phyloP scores from a whole-genome alignment of 2,797 vertebrate species.

The Streptopelia turtur region DNA sequence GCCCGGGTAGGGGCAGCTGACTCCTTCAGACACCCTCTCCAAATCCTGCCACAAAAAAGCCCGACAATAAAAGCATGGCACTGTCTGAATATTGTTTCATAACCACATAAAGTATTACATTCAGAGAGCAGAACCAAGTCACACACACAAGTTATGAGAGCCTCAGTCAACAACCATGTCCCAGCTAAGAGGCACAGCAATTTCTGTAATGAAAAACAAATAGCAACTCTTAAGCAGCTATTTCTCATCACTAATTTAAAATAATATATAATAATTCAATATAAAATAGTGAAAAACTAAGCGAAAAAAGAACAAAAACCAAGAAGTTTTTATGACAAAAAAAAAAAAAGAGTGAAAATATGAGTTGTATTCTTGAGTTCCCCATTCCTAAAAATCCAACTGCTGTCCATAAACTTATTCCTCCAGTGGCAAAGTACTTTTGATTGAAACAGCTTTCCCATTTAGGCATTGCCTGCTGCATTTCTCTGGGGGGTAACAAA shows the following conservation, averaged over 20 bases:
- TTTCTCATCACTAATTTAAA: neutral
- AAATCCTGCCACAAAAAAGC: neutral
- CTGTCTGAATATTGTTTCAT: neutral
- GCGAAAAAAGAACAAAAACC: neutral
- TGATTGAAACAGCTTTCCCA: slow-evolving; percentile 42
- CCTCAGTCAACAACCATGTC: rapidly evolving
- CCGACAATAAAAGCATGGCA: neutral
- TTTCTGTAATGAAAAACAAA: neutral
- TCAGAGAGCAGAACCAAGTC: neutral
- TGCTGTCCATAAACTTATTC: neutral
- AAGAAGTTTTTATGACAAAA: neutral
- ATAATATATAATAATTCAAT: no score
- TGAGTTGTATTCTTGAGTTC: neutral
- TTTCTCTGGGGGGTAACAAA: neutral
- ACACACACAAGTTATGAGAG: neutral
- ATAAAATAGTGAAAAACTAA: neutral
- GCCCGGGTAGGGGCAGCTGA: neutral
- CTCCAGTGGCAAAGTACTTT: slow-evolving; percentile 5
- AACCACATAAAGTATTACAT: rapidly evolving
- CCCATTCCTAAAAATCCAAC: neutral
- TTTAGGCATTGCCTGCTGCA: slow-evolving; percentile 17
- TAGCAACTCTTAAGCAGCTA: neutral
- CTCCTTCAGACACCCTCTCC: neutral
- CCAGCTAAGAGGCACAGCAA: neutral
- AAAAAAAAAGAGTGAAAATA: neutral